Evolutionary conservation across 2,797 vertebrate species (phyloP).

Genomic region (Lacerta agilis): DNA sequence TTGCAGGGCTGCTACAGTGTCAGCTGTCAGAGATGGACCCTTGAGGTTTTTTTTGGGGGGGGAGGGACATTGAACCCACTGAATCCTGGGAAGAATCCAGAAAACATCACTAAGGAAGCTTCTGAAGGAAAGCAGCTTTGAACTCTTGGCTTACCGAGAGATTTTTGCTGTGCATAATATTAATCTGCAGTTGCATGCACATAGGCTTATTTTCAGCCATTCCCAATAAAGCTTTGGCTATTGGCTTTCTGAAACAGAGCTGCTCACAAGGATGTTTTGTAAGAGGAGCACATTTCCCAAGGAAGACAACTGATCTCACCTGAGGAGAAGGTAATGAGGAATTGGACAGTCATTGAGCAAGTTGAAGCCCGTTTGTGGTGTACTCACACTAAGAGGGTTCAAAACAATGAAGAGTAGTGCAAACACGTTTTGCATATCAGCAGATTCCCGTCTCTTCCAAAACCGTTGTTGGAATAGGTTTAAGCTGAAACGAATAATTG

Average conservation of each 20-base stretch:
- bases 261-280: background rate
- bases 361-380: background rate
- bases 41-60: background rate
- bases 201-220: constrained; percentile 20
- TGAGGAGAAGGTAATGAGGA: background rate
- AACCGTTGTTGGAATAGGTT: background rate
- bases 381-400: background rate
- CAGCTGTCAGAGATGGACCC: background rate
- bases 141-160: constrained; percentile 36
- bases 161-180: constrained; percentile 5
- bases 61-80: background rate
- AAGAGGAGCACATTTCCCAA: background rate
- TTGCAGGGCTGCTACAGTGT: background rate
- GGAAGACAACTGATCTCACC: background rate
- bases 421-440: background rate
- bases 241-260: constrained; percentile 19
- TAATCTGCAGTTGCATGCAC: constrained; percentile 16
- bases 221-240: constrained; percentile 13
- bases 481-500: background rate
- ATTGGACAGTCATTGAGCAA: background rate
- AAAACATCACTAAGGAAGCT: constrained; percentile 26
- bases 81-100: background rate
- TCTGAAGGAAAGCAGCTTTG: constrained; percentile 14
- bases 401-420: background rate
- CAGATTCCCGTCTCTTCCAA: background rate